phyloP scores from a whole-genome alignment of 2,888 invertebrate genomes.

The Argyresthia albistria region DNA sequence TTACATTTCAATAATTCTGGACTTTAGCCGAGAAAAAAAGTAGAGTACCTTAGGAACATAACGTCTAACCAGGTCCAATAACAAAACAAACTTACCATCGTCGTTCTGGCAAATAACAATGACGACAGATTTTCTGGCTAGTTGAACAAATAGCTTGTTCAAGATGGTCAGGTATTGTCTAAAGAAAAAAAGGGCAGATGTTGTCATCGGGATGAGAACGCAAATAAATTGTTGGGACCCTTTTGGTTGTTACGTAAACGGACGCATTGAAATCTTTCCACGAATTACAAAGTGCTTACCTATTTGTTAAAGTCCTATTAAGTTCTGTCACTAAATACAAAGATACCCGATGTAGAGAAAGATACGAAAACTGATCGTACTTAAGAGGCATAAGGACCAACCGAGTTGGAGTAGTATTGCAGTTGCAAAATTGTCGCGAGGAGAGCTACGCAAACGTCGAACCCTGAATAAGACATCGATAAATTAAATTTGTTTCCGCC shows the following conservation, averaged over 20 bases:
- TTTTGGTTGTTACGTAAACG: slow-evolving; percentile 57
- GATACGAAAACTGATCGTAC: slow-evolving; percentile 17
- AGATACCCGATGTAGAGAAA: background rate
- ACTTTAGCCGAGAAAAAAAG: too few species aligned
- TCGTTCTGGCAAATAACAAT: background rate
- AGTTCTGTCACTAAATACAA: slow-evolving; percentile 48
- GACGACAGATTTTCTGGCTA: slow-evolving; percentile 59
- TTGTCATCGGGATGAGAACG: slow-evolving; percentile 44
- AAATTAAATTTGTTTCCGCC: slow-evolving; percentile 70
- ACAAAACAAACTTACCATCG: slow-evolving; percentile 1
- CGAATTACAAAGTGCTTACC: slow-evolving; percentile 69
- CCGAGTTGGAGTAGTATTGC: slow-evolving; percentile 19
- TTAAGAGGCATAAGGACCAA: slow-evolving; percentile 14
- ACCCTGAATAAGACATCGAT: slow-evolving; percentile 62
- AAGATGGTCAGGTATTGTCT: slow-evolving; percentile 39
- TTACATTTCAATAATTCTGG: too few species aligned
- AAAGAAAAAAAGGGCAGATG: slow-evolving; percentile 59
- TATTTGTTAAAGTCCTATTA: slow-evolving; percentile 71
- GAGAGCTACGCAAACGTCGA: slow-evolving; percentile 46
- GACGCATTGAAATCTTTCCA: slow-evolving; percentile 56
- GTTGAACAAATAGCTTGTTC: slow-evolving; percentile 66
- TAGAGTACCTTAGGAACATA: too few species aligned
- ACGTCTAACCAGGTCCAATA: background rate
- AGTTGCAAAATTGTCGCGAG: slow-evolving; percentile 50
- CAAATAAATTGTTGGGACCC: slow-evolving; percentile 44